phyloP scores from a whole-genome alignment of 2,888 invertebrate genomes.

The Meloe dianella region DNA sequence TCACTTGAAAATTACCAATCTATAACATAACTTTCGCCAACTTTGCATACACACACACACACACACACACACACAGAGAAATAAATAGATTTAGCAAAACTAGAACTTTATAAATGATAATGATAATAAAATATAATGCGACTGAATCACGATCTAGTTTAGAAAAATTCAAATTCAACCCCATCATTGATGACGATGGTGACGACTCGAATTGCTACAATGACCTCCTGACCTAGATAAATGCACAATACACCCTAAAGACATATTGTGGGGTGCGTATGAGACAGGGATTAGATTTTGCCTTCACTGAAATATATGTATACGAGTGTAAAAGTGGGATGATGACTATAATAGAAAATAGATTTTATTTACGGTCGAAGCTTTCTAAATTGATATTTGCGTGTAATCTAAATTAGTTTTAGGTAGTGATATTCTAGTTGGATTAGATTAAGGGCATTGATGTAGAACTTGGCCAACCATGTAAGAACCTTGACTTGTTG shows the following conservation, averaged over 20 bases:
- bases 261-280: not conserved
- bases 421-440: no score
- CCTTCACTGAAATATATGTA: not conserved
- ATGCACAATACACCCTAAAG: not conserved
- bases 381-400: not conserved
- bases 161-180: no score
- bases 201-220: constrained; percentile 39
- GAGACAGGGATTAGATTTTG: not conserved
- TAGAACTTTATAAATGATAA: no score
- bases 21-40: no score
- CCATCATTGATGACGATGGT: constrained; percentile 6
- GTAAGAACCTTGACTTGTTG: constrained; percentile 2
- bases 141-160: not conserved
- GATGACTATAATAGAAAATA: not conserved
- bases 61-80: no score
- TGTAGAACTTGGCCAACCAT: not conserved
- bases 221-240: constrained; percentile 37
- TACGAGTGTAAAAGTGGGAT: not conserved
- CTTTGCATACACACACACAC: no score
- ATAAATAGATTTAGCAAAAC: no score
- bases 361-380: not conserved
- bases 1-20: not conserved
- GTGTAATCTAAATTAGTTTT: not conserved
- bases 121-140: no score
- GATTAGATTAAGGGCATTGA: constrained; percentile 7